Conservation (phyloP, 2,797 vertebrate species). For the Simalia tracyae region DNA sequence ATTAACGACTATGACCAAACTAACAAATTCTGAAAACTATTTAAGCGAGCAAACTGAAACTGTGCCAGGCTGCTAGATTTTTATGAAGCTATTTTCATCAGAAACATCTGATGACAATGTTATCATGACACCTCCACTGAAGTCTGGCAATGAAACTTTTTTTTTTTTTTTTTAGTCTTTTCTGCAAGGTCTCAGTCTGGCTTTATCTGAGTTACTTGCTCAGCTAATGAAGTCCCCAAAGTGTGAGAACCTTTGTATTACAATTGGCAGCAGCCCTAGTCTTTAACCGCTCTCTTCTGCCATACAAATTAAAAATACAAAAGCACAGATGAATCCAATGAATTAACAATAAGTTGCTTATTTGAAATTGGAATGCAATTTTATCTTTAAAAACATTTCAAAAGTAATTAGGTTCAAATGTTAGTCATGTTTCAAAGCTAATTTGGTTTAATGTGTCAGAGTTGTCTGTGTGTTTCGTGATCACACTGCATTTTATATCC, state of each 20-base stretch:
- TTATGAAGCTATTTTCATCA: constrained; percentile 25
- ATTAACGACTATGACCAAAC: neutral
- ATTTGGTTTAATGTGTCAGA: neutral
- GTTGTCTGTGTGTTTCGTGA: constrained; percentile 18
- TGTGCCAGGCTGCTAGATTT: neutral
- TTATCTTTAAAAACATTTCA: constrained; percentile 47
- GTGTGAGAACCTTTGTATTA: constrained; percentile 45
- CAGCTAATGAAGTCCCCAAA: constrained; percentile 47
- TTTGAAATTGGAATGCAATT: constrained; percentile 45
- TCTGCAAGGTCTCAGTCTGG: constrained; percentile 35
- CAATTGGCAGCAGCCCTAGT: constrained; percentile 46
- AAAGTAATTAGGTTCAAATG: constrained; percentile 35
- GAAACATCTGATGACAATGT: constrained; percentile 27
- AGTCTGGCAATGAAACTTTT: constrained; percentile 24
- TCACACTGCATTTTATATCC: constrained; percentile 31
- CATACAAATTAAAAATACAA: constrained; percentile 64
- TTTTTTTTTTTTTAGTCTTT: constrained; percentile 39
- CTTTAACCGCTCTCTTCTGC: constrained; percentile 38
- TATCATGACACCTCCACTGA: constrained; percentile 15
- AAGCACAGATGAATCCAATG: constrained; percentile 59
- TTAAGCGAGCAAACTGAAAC: neutral
- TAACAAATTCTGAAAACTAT: neutral
- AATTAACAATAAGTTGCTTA: constrained; percentile 62
- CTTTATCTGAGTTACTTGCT: constrained; percentile 26
- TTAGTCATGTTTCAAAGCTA: constrained; percentile 26